Base-by-base conservation (phyloP, 2,113 vertebrate genomes). In the Halichoerus grypus region DNA sequence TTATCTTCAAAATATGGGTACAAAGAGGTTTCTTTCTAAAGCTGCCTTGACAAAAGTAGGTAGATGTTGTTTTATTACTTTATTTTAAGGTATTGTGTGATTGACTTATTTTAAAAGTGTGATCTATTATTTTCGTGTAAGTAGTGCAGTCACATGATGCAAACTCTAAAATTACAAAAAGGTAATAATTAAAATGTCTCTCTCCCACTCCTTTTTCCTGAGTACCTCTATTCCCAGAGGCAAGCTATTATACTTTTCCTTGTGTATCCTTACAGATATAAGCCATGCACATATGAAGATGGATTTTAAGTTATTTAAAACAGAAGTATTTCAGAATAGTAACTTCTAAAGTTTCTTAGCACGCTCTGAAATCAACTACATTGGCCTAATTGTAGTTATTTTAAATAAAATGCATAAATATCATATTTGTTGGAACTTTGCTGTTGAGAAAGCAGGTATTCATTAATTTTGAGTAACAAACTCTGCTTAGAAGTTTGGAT, bases 401-500 rank as follows among this genome's bases (percentile, higher is more conserved):
- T 95, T 79, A 88, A 94, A 59, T 91, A 95, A 89, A 94, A 87
- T 74, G 7, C 24, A 42, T 79, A 33, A 31, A 67, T 93, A 24
- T 46, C 42, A 14, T 24, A 88, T 77, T 94, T 96, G 39, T 96
- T 0, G 95, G 55, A 87, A 46, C 31, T 95, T 97, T 95, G 92
- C 92, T 92, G 1, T 93, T 86, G 59, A 79, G 57, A 94, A 95
- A 76, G 79, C 31, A 86, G 28, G 6, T 92, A 46, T 69, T 95
- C 31, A 19, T 84, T 86, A 88, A 61, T 95, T 85, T 39, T 57
- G 90, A 94, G 67, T 89, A 85, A 61, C 24, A 81, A 33, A 61
- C 19, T 83, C 55, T 90, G 46, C 42, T 91, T 31, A 7, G 39
- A 46, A 21, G 31, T 88, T 95, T 91, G 65, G 28, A 71, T 82